Percentiles rank a stretch among this genome's conserved stretches.
phyloP scores from a whole-genome alignment of 2,888 invertebrate genomes.

The Drosophila koepferae region DNA sequence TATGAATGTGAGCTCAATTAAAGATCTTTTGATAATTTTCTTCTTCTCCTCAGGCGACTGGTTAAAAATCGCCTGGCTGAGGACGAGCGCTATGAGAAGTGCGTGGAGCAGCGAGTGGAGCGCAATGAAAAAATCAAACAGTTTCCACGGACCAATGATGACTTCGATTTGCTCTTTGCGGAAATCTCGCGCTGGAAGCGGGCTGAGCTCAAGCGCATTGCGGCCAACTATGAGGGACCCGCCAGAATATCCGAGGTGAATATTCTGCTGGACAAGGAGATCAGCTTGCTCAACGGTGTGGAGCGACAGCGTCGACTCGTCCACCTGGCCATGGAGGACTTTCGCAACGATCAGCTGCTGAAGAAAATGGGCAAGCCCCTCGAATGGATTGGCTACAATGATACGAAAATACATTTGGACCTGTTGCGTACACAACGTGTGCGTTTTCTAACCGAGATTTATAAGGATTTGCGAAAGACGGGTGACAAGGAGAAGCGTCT shows the following conservation, averaged over 20 bases:
- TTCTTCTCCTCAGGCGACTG: slow-evolving; percentile 83
- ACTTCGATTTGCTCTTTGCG: slow-evolving; percentile 91
- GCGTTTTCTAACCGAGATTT: slow-evolving; percentile 90
- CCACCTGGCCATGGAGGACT: slow-evolving; percentile 87
- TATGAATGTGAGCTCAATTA: slow-evolving; percentile 40
- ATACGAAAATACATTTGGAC: slow-evolving; percentile 91
- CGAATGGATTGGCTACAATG: slow-evolving; percentile 91
- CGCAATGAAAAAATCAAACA: slow-evolving; percentile 88
- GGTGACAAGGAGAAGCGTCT: slow-evolving; percentile 88
- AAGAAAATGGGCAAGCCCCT: slow-evolving; percentile 90
- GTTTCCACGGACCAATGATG: slow-evolving; percentile 89
- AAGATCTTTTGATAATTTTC: slow-evolving; percentile 21
- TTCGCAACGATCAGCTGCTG: slow-evolving; percentile 88
- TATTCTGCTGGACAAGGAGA: slow-evolving; percentile 90
- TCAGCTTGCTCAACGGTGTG: slow-evolving; percentile 86
- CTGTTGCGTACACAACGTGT: slow-evolving; percentile 93
- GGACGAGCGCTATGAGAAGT: slow-evolving; percentile 71
- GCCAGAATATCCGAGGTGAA: slow-evolving; percentile 90
- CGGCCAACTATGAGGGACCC: slow-evolving; percentile 88
- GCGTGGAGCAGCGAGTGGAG: slow-evolving; percentile 83
- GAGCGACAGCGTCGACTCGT: slow-evolving; percentile 89
- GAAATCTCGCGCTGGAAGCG: slow-evolving; percentile 84
- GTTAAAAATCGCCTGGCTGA: slow-evolving; percentile 83
- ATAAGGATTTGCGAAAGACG: slow-evolving; percentile 88
- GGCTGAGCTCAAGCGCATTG: slow-evolving; percentile 88